phyloP scores from a whole-genome alignment of 2,888 invertebrate genomes.

The Volucella inanis region DNA sequence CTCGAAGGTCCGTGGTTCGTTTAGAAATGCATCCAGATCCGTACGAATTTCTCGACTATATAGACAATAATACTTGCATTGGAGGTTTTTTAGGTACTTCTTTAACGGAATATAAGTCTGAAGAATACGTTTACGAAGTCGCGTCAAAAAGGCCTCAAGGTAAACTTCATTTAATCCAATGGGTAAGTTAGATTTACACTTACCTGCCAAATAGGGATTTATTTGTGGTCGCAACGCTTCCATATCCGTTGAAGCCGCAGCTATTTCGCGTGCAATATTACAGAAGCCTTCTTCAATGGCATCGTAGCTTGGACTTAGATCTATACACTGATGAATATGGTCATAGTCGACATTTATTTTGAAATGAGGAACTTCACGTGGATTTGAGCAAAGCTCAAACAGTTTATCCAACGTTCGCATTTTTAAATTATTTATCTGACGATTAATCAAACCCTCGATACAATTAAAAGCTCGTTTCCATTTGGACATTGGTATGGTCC shows the following conservation, averaged over 20 bases:
- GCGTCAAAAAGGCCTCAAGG: slow-evolving; percentile 84
- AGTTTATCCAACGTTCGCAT: slow-evolving; percentile 87
- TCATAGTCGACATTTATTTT: slow-evolving; percentile 83
- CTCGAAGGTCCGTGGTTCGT: slow-evolving; percentile 85
- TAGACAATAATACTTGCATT: slow-evolving; percentile 85
- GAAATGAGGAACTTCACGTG: slow-evolving; percentile 86
- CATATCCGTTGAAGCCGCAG: slow-evolving; percentile 85
- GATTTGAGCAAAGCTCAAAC: slow-evolving; percentile 84
- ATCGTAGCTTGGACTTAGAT: slow-evolving; percentile 85
- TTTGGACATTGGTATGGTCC: slow-evolving; percentile 77
- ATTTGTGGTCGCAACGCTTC: slow-evolving; percentile 84
- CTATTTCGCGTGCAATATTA: slow-evolving; percentile 85
- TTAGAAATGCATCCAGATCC: slow-evolving; percentile 84
- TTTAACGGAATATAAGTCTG: slow-evolving; percentile 85
- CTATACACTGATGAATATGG: slow-evolving; percentile 79
- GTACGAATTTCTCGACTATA: slow-evolving; percentile 83
- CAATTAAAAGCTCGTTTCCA: slow-evolving; percentile 82
- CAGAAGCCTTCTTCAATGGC: slow-evolving; percentile 85
- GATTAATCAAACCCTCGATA: slow-evolving; percentile 84
- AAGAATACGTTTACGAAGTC: slow-evolving; percentile 84
- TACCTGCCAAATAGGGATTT: slow-evolving; percentile 82
- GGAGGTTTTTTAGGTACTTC: slow-evolving; percentile 84
- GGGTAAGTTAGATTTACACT: slow-evolving; percentile 84
- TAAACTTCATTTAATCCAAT: slow-evolving; percentile 86
- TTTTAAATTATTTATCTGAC: slow-evolving; percentile 88